Base-by-base conservation (phyloP, 1,140 invertebrate species). In the Apis florea region DNA sequence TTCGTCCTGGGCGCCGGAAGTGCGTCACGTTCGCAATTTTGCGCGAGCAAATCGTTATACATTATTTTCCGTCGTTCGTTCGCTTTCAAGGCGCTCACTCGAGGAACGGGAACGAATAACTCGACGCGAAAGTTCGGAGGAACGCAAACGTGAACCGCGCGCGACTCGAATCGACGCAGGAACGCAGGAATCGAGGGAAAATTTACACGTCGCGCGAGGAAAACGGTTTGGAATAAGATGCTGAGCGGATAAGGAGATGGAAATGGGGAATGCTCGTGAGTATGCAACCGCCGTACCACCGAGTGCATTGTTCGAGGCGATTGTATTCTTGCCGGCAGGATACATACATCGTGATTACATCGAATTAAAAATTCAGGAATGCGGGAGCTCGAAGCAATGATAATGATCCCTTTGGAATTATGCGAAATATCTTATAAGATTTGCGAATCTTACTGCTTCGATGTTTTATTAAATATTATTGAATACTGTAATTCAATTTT, bases 1-100 rank as follows among this genome's bases (percentile, higher is more conserved):
- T 86, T 83, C 83, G 17, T 24, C 19, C 8, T 13, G 58, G n/a
- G n/a, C 54, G 51, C 6, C 84, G 85, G 84, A 85, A 79, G 51
- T 63, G 54, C 64, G 66, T 73, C 73, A 79, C 63, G 56, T 79
- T 83, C 47, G 64, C 73, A 53, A 59, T 58, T 61, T 63, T n/a
- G 47, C 31, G 13, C 47, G n/a, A 19, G 26, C 26, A 26, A 61
- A 67, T 79, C 58, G 59, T 73, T 71, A n/a, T n/a, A 54, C 13
- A 82, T 47, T 59, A 26, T 59, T 68, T 40, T 82, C 47, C 8
- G 15, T 13, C 40, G 13, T 58, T 53, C 72, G 19, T 31, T 31
- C 11, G 11, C 11, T 12, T 73, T 11, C 9, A 4, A 47, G 19
- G 31, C 31, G 31, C 31, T 21, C 11, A 40, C 40, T 24, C 51